These are phyloP conservation scores for Gila robusta DNA, from an alignment of 2,797 vertebrate genomes.

Conservation along the genomic window DNA sequence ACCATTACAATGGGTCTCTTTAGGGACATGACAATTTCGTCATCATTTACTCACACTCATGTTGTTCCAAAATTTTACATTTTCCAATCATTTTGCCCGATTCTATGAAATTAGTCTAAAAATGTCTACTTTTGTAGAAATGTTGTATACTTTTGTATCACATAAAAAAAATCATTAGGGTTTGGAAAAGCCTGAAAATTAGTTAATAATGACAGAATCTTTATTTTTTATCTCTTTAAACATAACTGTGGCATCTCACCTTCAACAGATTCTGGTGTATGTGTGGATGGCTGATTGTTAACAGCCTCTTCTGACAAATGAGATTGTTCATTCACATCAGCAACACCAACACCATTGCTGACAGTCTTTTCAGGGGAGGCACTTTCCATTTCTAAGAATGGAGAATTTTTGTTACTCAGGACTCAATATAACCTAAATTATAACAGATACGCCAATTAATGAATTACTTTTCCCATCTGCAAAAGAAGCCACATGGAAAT, in stretches of 20 bases:
- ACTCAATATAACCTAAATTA: background rate
- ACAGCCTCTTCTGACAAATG: constrained; percentile 38
- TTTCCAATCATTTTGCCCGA: background rate
- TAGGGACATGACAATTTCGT: background rate
- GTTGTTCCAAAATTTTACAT: background rate
- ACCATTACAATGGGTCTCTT: background rate
- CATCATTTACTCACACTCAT: background rate
- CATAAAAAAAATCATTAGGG: background rate
- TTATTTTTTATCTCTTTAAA: background rate
- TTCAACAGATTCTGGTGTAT: constrained; percentile 31
- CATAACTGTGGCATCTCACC: constrained; percentile 18
- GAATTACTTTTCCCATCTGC: constrained; percentile 1
- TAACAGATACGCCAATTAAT: background rate
- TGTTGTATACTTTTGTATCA: background rate
- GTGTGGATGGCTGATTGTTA: constrained; percentile 8
- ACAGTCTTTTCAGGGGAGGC: constrained; percentile 41
- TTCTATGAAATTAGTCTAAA: background rate
- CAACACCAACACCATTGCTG: constrained; percentile 31
- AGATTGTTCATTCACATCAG: constrained; percentile 26
- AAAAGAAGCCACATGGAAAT: background rate
- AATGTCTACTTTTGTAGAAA: background rate
- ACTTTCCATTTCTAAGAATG: constrained; percentile 54
- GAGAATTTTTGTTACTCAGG: background rate
- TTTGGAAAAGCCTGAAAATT: background rate
- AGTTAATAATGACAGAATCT: background rate